Evolutionary conservation across 2,113 vertebrate species (phyloP).

Genomic region (Peromyscus maniculatus): DNA sequence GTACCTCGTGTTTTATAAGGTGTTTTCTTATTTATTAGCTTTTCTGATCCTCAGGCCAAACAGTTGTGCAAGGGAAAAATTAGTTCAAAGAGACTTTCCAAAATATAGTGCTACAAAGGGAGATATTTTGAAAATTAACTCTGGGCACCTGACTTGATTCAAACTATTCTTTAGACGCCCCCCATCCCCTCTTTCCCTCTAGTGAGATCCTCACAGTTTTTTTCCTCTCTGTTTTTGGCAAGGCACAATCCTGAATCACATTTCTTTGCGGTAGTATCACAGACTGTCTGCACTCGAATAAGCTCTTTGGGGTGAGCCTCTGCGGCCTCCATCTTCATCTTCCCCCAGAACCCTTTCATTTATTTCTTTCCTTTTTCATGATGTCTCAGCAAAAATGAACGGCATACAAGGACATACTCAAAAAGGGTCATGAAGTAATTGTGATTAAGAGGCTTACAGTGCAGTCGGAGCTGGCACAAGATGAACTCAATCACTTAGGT

Average conservation of each 20-base stretch:
- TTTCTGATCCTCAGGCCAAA: constrained; percentile 8
- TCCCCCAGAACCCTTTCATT: neutral
- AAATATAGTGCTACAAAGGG: neutral
- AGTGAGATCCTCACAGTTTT: neutral
- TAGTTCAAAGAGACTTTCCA: neutral
- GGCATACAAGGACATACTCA: neutral
- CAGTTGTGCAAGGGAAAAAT: neutral
- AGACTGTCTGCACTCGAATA: neutral
- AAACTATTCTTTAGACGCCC: neutral
- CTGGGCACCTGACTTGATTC: neutral
- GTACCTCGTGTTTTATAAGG: constrained; percentile 3
- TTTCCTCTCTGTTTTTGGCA: neutral
- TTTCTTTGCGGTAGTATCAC: neutral
- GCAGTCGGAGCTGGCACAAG: neutral
- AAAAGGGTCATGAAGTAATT: neutral
- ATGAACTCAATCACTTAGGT: neutral
- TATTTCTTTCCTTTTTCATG: neutral
- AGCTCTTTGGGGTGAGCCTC: neutral
- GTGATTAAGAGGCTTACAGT: neutral
- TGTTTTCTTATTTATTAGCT: neutral
- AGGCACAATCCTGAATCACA: neutral
- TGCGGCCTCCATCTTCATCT: neutral
- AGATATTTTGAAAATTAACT: neutral
- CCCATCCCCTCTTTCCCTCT: neutral
- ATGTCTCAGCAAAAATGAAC: neutral